A percentile compares a stretch with the other conserved stretches of the same genome.
Evolutionary conservation across 2,888 invertebrate genomes (phyloP).

Genomic region (Caenorhabditis sp.): DNA sequence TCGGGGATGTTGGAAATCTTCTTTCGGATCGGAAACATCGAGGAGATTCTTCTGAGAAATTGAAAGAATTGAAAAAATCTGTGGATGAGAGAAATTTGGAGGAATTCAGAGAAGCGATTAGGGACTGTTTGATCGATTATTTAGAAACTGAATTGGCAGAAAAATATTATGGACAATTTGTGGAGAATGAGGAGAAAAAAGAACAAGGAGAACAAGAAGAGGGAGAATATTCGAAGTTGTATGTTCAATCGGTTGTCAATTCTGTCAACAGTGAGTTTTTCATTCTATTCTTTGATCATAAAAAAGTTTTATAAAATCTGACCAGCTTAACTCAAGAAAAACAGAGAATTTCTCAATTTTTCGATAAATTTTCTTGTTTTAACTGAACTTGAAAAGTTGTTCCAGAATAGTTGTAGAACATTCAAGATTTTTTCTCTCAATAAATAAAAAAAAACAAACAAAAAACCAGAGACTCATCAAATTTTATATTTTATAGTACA

Average conservation of each 20-base stretch:
- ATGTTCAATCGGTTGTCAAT: constrained; percentile 46
- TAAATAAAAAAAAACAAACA: no score
- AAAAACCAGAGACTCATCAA: no score
- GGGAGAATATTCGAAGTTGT: constrained; percentile 36
- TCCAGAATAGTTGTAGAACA: no score
- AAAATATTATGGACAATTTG: constrained; percentile 33
- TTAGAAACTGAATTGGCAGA: constrained; percentile 45
- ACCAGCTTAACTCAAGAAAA: no score
- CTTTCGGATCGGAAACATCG: constrained; percentile 77
- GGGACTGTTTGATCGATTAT: constrained; percentile 47
- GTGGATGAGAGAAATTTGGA: constrained; percentile 36
- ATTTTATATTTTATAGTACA: not conserved
- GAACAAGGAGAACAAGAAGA: not conserved
- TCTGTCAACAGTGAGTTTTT: constrained; percentile 44
- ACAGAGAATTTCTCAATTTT: no score
- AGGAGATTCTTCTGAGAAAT: constrained; percentile 75
- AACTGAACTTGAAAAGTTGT: no score
- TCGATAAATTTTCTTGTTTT: no score
- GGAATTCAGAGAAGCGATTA: constrained; percentile 42
- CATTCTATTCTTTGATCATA: no score
- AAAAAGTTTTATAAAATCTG: no score
- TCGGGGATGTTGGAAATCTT: constrained; percentile 54
- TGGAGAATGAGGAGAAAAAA: constrained; percentile 5
- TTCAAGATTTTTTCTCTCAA: no score
- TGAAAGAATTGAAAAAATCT: constrained; percentile 43